Evolutionary conservation across 2,888 invertebrate genomes (phyloP).

Genomic region (Lottia gigantea): DNA sequence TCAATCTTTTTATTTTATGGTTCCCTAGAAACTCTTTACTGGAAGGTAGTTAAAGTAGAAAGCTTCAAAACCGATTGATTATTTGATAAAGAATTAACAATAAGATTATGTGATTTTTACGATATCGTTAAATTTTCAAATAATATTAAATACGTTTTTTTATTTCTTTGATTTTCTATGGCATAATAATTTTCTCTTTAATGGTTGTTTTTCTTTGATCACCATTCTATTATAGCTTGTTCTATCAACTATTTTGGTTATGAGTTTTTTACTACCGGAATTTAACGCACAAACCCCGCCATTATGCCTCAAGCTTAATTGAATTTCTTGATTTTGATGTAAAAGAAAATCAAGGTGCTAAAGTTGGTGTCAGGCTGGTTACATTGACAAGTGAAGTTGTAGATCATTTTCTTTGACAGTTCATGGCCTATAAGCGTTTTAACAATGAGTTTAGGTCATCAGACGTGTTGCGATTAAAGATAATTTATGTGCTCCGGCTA

Average conservation of each 20-base stretch:
- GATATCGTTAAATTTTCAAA: too few relatives aligned
- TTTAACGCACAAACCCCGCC: neutral
- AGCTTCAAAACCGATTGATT: too few relatives aligned
- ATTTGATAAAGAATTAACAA: too few relatives aligned
- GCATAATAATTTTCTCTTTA: too few relatives aligned
- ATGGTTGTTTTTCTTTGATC: neutral
- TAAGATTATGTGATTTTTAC: too few relatives aligned
- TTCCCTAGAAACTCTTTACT: too few relatives aligned
- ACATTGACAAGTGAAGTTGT: slow-evolving; percentile 1
- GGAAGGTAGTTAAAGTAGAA: too few relatives aligned
- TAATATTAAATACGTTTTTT: too few relatives aligned
- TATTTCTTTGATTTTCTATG: too few relatives aligned
- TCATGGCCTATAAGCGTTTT: neutral
- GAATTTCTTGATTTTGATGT: neutral
- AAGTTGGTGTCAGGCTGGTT: neutral
- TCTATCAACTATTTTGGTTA: slow-evolving; percentile 3
- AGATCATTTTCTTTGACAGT: slow-evolving; percentile 7
- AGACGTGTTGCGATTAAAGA: slow-evolving; percentile 13
- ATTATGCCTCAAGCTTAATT: neutral
- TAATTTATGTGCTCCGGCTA: slow-evolving; percentile 12
- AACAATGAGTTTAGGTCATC: neutral
- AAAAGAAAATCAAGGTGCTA: slow-evolving; percentile 6
- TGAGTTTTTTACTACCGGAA: neutral
- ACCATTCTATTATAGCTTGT: neutral
- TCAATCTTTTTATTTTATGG: too few relatives aligned